Evolutionary conservation across 2,888 invertebrate genomes (phyloP).

Genomic region (Luffia ferchaultella): DNA sequence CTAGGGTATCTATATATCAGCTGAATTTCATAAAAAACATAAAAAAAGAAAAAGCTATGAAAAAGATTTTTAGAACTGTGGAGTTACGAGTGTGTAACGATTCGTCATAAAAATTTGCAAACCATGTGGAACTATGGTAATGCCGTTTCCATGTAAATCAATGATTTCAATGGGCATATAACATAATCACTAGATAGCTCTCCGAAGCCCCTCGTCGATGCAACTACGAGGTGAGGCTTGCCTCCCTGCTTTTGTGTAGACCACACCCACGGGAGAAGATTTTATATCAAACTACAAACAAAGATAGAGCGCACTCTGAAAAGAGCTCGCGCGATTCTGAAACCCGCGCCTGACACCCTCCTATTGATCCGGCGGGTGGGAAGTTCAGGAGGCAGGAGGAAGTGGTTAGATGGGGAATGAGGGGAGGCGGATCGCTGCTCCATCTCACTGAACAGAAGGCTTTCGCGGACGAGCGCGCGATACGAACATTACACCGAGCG

Average conservation of each 20-base stretch:
- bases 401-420: slow-evolving; percentile 23
- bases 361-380: slow-evolving; percentile 7
- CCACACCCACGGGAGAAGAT: slow-evolving; percentile 51
- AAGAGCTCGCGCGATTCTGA: slow-evolving; percentile 8
- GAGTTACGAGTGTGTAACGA: too few species aligned
- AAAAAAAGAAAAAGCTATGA: too few species aligned
- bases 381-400: not conserved
- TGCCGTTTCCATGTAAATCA: too few species aligned
- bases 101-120: too few species aligned
- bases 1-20: too few species aligned
- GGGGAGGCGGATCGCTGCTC: slow-evolving; percentile 12
- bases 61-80: too few species aligned
- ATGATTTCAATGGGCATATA: too few species aligned
- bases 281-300: slow-evolving; percentile 53
- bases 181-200: too few species aligned
- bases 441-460: slow-evolving; percentile 26
- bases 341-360: slow-evolving; percentile 19
- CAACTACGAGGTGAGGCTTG: slow-evolving; percentile 25
- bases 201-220: slow-evolving; percentile 9
- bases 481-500: slow-evolving; percentile 24
- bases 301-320: slow-evolving; percentile 28
- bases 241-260: slow-evolving; percentile 14
- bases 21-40: too few species aligned
- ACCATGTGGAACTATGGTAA: too few species aligned
- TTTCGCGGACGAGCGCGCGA: slow-evolving; percentile 22